Base-by-base conservation (phyloP, 2,888 invertebrate genomes). In the Cataglyphis rosenhaueri region DNA sequence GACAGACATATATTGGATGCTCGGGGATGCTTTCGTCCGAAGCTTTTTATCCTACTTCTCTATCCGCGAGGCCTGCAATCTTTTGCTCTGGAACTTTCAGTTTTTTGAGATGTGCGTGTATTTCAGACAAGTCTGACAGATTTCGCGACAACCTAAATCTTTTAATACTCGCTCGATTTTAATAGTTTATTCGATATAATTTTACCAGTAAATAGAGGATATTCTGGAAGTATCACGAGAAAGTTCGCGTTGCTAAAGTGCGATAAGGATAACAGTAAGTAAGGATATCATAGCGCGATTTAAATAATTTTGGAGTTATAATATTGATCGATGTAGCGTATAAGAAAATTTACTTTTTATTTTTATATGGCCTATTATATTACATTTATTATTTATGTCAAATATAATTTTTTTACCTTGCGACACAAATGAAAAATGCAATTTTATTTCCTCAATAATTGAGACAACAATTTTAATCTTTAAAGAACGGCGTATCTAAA, bases 1-100 rank as follows among this genome's bases (percentile, higher is more conserved):
- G 87, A 86, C 85, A 87, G 88, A 89, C 84, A 91, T 89, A 91
- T 89, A 91, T 92, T 89, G 88, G 86, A 89, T 88, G 86, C 86
- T 89, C 81, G 75, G 81, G 86, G 88, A 87, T 87, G 84, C 82
- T 88, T 82, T 66, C 74, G 79, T 84, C 76, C 81, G 65, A 73
- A 68, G 81, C 82, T 89, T 88, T 88, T 88, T 86, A 85, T 79
- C 84, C 85, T 71, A 84, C 73, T 81, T 82, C 66, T 55, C 73
- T 73, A 68, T 15, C 41, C 21, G 57, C 21, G 44, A 18, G 66
- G 38, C 4, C 48, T 68, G 74, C 76, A 84, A 86, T 81, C 84
- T 81, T 82, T 86, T 79, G 25, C 21, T n/a, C 41, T 25, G 32
- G 59, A 78, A 88, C 78, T 88, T 86, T 74, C 84, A 86, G 86